A percentile compares a stretch with the other conserved stretches of the same genome.
Evolutionary conservation across 2,797 vertebrate genomes (phyloP).

Genomic region (Decapterus maruadsi): DNA sequence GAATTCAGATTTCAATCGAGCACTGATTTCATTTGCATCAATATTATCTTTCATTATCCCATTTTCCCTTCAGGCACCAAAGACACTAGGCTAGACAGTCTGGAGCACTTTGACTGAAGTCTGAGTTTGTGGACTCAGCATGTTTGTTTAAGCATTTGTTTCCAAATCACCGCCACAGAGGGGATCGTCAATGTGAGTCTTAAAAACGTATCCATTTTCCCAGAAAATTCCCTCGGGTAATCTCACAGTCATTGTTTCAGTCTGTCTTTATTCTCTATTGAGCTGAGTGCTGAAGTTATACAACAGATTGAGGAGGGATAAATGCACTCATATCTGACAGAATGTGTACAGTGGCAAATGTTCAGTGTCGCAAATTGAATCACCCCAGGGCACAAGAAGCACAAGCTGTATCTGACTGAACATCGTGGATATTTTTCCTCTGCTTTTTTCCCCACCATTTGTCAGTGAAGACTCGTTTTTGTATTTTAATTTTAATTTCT

Average conservation of each 20-base stretch:
- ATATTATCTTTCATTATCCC: neutral
- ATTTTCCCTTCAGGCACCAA: neutral
- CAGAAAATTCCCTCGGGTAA: constrained; percentile 48
- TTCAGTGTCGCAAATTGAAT: constrained; percentile 32
- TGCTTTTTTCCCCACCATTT: constrained; percentile 11
- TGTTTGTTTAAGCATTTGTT: constrained; percentile 50
- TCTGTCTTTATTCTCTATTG: constrained; percentile 43
- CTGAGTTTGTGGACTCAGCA: constrained; percentile 32
- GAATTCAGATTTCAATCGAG: neutral
- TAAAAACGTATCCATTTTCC: constrained; percentile 41
- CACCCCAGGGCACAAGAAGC: constrained; percentile 15
- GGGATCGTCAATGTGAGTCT: constrained; percentile 18
- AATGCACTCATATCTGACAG: constrained; percentile 27
- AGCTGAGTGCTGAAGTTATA: constrained; percentile 40
- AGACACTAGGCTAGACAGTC: neutral
- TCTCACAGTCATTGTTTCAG: constrained; percentile 55
- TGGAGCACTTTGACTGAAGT: neutral
- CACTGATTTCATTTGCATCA: neutral
- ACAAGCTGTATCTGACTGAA: constrained; percentile 13
- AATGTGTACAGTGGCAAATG: constrained; percentile 12
- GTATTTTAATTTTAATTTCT: neutral
- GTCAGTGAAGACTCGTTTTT: neutral
- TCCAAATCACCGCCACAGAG: constrained; percentile 25
- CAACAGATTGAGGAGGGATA: constrained; percentile 38
- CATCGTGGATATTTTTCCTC: constrained; percentile 3